Conservation (phyloP, 2,888 invertebrate species). For the Dynastes maya region DNA sequence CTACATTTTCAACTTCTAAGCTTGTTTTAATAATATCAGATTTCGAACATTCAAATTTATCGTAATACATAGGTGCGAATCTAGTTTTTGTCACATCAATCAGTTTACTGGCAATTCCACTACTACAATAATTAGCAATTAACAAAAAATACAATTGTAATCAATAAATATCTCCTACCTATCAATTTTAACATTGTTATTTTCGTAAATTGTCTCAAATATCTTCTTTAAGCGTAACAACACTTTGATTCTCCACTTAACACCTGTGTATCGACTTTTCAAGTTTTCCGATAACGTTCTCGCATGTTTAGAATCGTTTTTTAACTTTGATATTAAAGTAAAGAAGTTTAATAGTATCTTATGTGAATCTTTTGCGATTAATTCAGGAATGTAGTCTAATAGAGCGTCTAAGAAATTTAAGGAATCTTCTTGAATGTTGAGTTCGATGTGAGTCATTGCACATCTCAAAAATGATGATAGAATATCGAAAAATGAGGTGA, state of each 20-base stretch:
- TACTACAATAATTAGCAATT: not conserved
- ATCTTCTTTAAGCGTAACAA: constrained; percentile 80
- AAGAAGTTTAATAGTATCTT: constrained; percentile 86
- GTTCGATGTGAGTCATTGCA: constrained; percentile 92
- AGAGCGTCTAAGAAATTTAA: constrained; percentile 84
- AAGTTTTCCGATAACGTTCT: constrained; percentile 79
- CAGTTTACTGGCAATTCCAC: not conserved
- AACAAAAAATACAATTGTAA: not conserved
- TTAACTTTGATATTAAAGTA: constrained; percentile 86
- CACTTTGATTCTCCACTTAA: constrained; percentile 86
- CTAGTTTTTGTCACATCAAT: constrained; percentile 20
- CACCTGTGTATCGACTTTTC: constrained; percentile 81
- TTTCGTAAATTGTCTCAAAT: constrained; percentile 65
- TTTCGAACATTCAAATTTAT: constrained; percentile 28
- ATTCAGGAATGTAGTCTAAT: constrained; percentile 77
- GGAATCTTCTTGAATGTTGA: constrained; percentile 87
- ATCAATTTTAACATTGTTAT: constrained; percentile 56
- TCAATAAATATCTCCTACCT: constrained; percentile 52
- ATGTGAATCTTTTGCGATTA: constrained; percentile 79
- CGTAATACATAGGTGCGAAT: constrained; percentile 32
- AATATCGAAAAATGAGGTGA: constrained; percentile 81
- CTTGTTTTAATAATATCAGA: not conserved
- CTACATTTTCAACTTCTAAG: constrained; percentile 2
- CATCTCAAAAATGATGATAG: constrained; percentile 87
- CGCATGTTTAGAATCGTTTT: constrained; percentile 77